These are phyloP conservation scores for Gymnoscelis rufifasciata DNA, from an alignment of 2,888 invertebrate species.

Conservation along the genomic window DNA sequence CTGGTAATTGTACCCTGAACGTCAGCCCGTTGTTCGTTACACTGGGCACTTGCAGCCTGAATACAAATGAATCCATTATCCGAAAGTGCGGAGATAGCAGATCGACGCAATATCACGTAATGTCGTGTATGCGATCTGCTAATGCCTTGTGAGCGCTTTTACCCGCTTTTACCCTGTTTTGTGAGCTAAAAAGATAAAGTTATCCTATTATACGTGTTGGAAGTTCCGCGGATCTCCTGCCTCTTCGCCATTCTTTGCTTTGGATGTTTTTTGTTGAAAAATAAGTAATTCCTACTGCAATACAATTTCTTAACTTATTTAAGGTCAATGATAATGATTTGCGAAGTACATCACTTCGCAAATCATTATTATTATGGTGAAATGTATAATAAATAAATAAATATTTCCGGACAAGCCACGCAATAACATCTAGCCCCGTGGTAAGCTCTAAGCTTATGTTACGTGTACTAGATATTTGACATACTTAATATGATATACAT, in stretches of 20 bases:
- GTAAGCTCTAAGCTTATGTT: no score
- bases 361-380: no score
- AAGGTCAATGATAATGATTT: no score
- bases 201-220: slow-evolving; percentile 18
- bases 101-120: slow-evolving; percentile 62
- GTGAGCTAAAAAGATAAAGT: slow-evolving; percentile 22
- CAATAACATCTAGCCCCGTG: no score
- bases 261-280: no score
- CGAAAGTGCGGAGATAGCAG: slow-evolving; percentile 65
- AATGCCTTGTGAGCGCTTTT: slow-evolving; percentile 34
- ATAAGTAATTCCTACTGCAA: no score
- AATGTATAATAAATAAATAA: no score
- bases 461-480: no score
- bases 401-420: no score
- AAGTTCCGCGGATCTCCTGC: slow-evolving; percentile 8
- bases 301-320: no score
- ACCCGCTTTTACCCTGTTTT: slow-evolving; percentile 27
- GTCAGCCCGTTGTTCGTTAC: slow-evolving; percentile 76
- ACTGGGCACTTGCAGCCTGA: slow-evolving; percentile 68
- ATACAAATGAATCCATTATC: slow-evolving; percentile 77
- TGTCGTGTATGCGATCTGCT: slow-evolving; percentile 45
- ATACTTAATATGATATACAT: no score
- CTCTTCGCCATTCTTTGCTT: slow-evolving; percentile 4
- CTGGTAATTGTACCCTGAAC: slow-evolving; percentile 73
- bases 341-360: no score